Percentiles rank a stretch among this genome's conserved stretches.
Conservation (phyloP, 2,113 vertebrate species). For the Recurvirostra avosetta region DNA sequence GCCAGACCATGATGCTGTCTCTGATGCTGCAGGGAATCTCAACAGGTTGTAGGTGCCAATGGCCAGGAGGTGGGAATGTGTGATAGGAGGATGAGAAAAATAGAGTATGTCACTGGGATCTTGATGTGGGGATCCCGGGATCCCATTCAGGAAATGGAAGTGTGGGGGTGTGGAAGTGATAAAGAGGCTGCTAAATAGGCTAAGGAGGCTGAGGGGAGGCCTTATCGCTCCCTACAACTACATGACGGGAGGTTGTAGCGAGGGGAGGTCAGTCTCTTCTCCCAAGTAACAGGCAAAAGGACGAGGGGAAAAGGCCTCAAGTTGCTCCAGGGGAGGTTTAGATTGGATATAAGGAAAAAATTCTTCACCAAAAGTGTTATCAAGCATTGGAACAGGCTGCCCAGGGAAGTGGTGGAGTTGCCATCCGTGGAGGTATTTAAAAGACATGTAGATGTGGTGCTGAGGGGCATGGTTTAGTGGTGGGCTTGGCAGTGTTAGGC, state of each 20-base stretch:
- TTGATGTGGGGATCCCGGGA: neutral
- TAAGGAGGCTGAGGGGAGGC: neutral
- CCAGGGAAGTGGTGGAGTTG: neutral
- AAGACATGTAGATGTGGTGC: neutral
- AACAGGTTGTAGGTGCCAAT: neutral
- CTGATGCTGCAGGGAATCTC: neutral
- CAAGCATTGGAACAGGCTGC: neutral
- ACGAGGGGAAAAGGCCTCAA: neutral
- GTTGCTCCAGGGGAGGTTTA: neutral
- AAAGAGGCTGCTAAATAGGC: neutral
- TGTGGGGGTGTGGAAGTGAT: neutral
- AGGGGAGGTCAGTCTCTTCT: neutral
- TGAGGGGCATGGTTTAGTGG: neutral
- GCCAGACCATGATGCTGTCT: too few relatives aligned
- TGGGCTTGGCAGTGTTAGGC: neutral
- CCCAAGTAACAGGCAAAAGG: neutral
- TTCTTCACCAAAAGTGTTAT: neutral
- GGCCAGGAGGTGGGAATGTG: neutral
- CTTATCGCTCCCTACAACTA: neutral
- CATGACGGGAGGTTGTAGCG: neutral
- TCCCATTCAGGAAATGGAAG: neutral
- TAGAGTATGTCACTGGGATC: too few relatives aligned
- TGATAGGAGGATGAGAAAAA: neutral
- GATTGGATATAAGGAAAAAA: neutral
- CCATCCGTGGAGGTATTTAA: neutral